These are phyloP conservation scores for Tridacna crocea DNA, from an alignment of 2,888 invertebrate species.

Conservation along the genomic window DNA sequence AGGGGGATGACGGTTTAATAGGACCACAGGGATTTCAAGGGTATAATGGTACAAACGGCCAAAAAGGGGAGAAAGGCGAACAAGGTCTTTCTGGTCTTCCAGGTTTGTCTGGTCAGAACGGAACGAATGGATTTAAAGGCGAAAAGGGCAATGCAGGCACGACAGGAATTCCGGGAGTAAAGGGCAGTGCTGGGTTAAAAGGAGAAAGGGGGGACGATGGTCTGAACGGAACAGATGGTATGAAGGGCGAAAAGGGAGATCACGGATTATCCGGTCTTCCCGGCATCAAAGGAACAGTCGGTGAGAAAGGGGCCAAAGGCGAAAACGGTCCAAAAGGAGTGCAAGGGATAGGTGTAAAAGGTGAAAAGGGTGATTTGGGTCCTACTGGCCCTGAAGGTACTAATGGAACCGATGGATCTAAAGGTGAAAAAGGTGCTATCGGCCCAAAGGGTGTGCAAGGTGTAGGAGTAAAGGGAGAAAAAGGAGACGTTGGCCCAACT, in stretches of 20 bases:
- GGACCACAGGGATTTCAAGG: conserved; percentile 46
- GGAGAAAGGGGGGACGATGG: conserved; percentile 33
- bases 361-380: conserved; percentile 42
- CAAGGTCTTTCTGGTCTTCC: conserved; percentile 46
- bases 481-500: conserved; percentile 41
- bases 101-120: conserved; percentile 34
- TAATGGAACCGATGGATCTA: conserved; percentile 22
- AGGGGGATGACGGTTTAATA: conserved; percentile 7
- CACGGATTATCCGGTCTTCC: conserved; percentile 34
- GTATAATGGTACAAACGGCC: conserved; percentile 41
- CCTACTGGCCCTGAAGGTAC: conserved; percentile 20
- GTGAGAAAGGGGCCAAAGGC: conserved; percentile 31
- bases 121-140: conserved; percentile 35
- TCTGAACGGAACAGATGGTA: conserved; percentile 34
- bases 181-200: conserved; percentile 34
- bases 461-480: conserved; percentile 47
- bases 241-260: conserved; percentile 39
- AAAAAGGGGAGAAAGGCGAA: conserved; percentile 40
- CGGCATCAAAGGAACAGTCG: conserved; percentile 37
- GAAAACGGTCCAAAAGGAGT: conserved; percentile 20
- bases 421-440: conserved; percentile 25
- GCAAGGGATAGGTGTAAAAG: conserved; percentile 40
- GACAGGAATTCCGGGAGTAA: conserved; percentile 36
- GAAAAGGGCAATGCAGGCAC: conserved; percentile 34
- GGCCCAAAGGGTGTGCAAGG: conserved; percentile 33